A percentile compares a stretch with the other conserved stretches of the same genome.
Conservation (phyloP, 2,113 vertebrate species). For the Limnothrissa miodon region DNA sequence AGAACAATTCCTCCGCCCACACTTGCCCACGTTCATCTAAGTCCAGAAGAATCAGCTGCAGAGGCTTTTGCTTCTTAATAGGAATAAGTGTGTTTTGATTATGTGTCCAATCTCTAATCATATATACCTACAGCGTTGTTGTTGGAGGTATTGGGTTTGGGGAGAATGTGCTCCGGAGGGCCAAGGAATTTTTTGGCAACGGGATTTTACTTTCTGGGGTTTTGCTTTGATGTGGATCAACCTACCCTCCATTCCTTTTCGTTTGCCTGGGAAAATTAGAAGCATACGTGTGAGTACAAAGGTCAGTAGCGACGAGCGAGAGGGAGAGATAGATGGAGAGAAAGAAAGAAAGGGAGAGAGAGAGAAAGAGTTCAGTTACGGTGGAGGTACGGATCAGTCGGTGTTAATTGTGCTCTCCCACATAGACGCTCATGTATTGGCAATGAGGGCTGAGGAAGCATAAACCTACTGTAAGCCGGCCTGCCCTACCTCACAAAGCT, state of each 20-base stretch:
- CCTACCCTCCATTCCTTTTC: slow-evolving; percentile 55
- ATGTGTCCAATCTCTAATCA: slow-evolving; percentile 38
- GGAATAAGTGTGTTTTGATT: slow-evolving; percentile 39
- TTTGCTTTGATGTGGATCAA: slow-evolving; percentile 63
- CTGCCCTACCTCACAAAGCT: neutral
- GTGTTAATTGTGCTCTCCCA: neutral
- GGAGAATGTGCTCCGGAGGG: slow-evolving; percentile 58
- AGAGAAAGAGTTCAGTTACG: neutral
- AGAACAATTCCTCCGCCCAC: slow-evolving; percentile 28
- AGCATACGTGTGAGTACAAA: slow-evolving; percentile 58
- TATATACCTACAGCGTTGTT: slow-evolving; percentile 52
- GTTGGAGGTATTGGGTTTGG: slow-evolving; percentile 56
- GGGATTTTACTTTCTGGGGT: slow-evolving; percentile 56
- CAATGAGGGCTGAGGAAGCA: neutral
- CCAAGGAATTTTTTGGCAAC: slow-evolving; percentile 61
- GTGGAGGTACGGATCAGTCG: neutral
- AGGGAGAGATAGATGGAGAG: neutral
- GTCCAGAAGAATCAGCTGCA: slow-evolving; percentile 35
- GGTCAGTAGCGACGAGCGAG: slow-evolving; percentile 51
- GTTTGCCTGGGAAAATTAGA: slow-evolving; percentile 56
- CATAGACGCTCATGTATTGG: neutral
- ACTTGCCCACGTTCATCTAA: slow-evolving; percentile 28
- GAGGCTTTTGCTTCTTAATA: slow-evolving; percentile 36
- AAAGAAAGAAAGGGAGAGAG: slow-evolving; percentile 30
- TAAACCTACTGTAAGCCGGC: neutral